phyloP scores from a whole-genome alignment of 2,888 invertebrate species.

The Sarcophaga caerulescens region DNA sequence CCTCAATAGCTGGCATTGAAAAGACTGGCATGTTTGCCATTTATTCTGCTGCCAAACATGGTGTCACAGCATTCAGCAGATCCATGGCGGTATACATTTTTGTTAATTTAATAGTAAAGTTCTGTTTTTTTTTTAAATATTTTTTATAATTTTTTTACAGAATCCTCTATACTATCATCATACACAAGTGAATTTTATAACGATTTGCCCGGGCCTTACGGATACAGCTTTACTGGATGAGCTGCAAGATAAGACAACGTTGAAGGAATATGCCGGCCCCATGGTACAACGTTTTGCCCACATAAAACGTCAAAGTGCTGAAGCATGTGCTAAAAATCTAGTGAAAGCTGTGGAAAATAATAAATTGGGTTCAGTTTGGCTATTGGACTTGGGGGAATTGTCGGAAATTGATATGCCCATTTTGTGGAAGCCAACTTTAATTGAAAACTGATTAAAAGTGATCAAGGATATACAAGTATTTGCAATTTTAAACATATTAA shows the following conservation, averaged over 20 bases:
- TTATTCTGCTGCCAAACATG: constrained; percentile 80
- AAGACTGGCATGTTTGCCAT: constrained; percentile 73
- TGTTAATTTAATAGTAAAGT: not conserved
- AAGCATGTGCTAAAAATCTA: constrained; percentile 71
- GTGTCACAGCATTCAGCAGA: constrained; percentile 79
- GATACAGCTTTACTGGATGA: constrained; percentile 64
- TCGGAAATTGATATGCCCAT: constrained; percentile 69
- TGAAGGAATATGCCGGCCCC: constrained; percentile 65
- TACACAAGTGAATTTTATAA: constrained; percentile 70
- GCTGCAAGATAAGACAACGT: constrained; percentile 64
- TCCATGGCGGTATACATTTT: constrained; percentile 74
- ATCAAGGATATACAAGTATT: not conserved
- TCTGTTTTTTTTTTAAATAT: not conserved
- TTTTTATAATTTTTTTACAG: constrained; percentile 55
- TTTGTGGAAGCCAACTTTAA: constrained; percentile 69
- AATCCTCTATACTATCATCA: constrained; percentile 61
- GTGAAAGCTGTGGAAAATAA: constrained; percentile 70
- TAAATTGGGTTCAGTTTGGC: constrained; percentile 73
- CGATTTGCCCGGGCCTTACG: constrained; percentile 72
- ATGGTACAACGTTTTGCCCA: constrained; percentile 65
- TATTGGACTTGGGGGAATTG: constrained; percentile 71
- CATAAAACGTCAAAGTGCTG: constrained; percentile 70
- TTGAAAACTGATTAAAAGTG: constrained; percentile 15
- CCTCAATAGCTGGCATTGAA: constrained; percentile 77
- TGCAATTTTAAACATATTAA: not conserved